Evolutionary conservation across 2,797 vertebrate species (phyloP).

Genomic region (Percopsis omiscomaycus): DNA sequence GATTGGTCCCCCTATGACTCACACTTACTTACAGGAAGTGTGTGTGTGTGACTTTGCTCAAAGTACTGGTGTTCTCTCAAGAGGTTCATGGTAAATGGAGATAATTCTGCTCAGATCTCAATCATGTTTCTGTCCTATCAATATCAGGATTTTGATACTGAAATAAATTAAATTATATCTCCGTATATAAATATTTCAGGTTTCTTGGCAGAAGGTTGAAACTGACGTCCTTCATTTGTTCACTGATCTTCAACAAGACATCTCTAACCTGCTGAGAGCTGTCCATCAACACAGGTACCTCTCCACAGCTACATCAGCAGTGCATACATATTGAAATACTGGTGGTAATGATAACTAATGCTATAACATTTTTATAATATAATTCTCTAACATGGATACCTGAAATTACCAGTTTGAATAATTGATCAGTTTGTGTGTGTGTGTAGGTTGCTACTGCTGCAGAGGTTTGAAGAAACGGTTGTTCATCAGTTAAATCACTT

Average conservation of each 20-base stretch:
- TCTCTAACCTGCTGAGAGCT: constrained; percentile 74
- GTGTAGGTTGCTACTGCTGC: constrained; percentile 71
- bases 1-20: too few relatives aligned
- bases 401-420: too few relatives aligned
- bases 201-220: constrained; percentile 72
- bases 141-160: too few relatives aligned
- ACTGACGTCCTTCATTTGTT: constrained; percentile 60
- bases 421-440: constrained; percentile 7
- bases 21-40: too few relatives aligned
- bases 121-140: too few relatives aligned
- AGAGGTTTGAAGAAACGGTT: constrained; percentile 75
- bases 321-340: too few relatives aligned
- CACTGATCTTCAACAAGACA: constrained; percentile 70
- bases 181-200: constrained; percentile 17
- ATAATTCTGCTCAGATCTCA: too few relatives aligned
- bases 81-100: too few relatives aligned
- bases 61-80: too few relatives aligned
- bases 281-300: constrained; percentile 81
- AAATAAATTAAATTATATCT: too few relatives aligned
- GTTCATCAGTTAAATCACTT: constrained; percentile 75
- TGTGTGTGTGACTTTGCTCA: too few relatives aligned
- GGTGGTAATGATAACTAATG: neutral
- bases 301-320: neutral
- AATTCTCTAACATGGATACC: too few relatives aligned
- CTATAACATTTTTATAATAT: neutral